Evolutionary conservation across 2,888 invertebrate species (phyloP).

Genomic region (Megalurothrips usitatus): DNA sequence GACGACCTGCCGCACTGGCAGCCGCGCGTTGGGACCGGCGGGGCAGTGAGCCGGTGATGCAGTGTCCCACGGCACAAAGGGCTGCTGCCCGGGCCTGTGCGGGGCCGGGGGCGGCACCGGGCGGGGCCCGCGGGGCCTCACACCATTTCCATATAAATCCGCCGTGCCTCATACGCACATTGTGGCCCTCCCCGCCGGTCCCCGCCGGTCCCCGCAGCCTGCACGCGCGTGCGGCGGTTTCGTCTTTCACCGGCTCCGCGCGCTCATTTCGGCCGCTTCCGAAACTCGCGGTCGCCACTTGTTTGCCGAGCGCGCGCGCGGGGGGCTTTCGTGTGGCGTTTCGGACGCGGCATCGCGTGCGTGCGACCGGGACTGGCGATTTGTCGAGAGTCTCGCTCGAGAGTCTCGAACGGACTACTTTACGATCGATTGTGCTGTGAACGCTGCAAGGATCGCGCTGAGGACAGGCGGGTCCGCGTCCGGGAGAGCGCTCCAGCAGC

Average conservation of each 20-base stretch:
- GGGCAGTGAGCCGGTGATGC: too few species aligned
- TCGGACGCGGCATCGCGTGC: neutral
- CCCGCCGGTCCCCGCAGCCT: neutral
- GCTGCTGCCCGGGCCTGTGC: too few species aligned
- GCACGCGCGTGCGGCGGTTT: neutral
- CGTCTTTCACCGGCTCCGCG: neutral
- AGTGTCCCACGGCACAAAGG: too few species aligned
- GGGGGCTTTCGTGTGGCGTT: neutral
- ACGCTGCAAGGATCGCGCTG: too few species aligned
- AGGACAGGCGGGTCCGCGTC: too few species aligned
- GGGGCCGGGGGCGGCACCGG: too few species aligned
- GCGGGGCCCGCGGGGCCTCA: neutral
- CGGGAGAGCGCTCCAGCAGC: too few species aligned
- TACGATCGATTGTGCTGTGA: slow-evolving; percentile 20
- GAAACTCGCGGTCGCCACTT: neutral
- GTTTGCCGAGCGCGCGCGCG: neutral
- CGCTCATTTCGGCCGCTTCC: neutral
- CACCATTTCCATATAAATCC: neutral
- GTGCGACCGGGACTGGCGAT: slow-evolving; percentile 9
- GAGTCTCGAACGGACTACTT: neutral
- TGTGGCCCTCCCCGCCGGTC: neutral
- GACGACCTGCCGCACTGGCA: too few species aligned
- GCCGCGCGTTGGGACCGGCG: too few species aligned
- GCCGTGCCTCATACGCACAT: neutral
- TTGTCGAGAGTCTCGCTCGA: slow-evolving; percentile 18